Conservation (phyloP, 2,797 vertebrate species). For the Myripristis murdjan region DNA sequence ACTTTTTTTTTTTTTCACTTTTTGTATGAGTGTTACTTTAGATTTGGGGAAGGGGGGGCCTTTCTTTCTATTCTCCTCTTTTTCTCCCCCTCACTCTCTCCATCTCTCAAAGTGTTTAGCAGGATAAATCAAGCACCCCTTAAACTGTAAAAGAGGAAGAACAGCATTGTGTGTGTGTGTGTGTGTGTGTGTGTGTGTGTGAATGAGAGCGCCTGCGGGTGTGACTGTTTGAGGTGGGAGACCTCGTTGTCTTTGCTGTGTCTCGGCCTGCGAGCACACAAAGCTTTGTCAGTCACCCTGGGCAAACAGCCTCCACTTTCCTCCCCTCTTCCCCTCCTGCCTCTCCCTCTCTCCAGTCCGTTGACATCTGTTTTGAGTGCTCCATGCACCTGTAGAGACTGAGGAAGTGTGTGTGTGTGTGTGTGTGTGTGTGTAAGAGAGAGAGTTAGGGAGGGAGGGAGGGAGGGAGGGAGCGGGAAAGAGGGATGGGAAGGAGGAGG, state of each 20-base stretch:
- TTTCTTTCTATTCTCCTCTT: not conserved
- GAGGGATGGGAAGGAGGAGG: too few species aligned
- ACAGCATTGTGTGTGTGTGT: constrained; percentile 42
- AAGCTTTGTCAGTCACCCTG: constrained; percentile 86
- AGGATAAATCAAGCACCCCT: constrained; percentile 11
- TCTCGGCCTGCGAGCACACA: constrained; percentile 83
- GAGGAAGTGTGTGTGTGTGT: constrained; percentile 75
- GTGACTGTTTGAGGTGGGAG: constrained; percentile 63
- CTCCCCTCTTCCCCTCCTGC: constrained; percentile 18
- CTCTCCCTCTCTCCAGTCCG: constrained; percentile 77
- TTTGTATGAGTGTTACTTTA: not conserved
- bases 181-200: constrained; percentile 25
- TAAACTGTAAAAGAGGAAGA: constrained; percentile 73
- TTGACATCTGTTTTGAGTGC: constrained; percentile 97
- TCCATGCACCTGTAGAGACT: constrained; percentile 93
- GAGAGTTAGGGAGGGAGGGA: constrained; percentile 14
- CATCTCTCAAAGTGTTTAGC: constrained; percentile 1
- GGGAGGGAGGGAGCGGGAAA: too few species aligned
- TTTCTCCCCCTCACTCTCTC: not conserved
- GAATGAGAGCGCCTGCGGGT: constrained; percentile 14
- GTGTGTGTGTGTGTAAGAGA: constrained; percentile 34
- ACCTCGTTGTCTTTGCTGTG: constrained; percentile 88
- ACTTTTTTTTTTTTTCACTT: not conserved
- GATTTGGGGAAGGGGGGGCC: not conserved
- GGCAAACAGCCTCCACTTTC: constrained; percentile 84